phyloP scores from a whole-genome alignment of 2,888 invertebrate species.

The Merodon equestris region DNA sequence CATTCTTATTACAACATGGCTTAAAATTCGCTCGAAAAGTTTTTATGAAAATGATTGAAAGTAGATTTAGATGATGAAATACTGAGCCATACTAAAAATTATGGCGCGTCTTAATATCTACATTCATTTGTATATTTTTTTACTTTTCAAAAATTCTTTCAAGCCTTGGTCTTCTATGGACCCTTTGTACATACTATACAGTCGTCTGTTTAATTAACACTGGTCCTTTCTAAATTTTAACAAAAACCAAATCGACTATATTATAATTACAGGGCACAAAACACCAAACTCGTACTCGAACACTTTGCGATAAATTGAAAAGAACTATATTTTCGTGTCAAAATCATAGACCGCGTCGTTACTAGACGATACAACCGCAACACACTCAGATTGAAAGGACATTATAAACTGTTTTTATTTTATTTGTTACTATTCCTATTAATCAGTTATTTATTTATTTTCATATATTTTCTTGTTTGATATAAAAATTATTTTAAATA shows the following conservation, averaged over 20 bases:
- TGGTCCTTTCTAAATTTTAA: background rate
- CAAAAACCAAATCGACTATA: constrained; percentile 20
- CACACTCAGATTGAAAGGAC: constrained; percentile 10
- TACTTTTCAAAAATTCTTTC: background rate
- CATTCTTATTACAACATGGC: no score
- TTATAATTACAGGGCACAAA: constrained; percentile 54
- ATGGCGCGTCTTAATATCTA: constrained; percentile 2
- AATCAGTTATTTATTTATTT: constrained; percentile 28
- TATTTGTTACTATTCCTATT: constrained; percentile 17
- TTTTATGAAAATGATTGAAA: no score
- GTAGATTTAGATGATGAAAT: no score
- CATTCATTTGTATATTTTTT: no score
- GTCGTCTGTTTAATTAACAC: constrained; percentile 1
- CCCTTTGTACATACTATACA: constrained; percentile 39
- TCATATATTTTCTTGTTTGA: constrained; percentile 4
- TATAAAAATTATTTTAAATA: constrained; percentile 2
- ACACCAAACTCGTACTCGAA: constrained; percentile 31
- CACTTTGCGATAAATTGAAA: constrained; percentile 55
- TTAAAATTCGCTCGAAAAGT: constrained; percentile 10
- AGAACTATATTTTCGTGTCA: constrained; percentile 37
- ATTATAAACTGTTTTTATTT: constrained; percentile 22
- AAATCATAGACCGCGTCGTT: constrained; percentile 34
- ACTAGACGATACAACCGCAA: constrained; percentile 23
- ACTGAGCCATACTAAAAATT: no score
- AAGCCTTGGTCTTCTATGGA: constrained; percentile 6